These are phyloP conservation scores for Ifrita kowaldi DNA, from an alignment of 2,113 vertebrate genomes.

Conservation along the genomic window DNA sequence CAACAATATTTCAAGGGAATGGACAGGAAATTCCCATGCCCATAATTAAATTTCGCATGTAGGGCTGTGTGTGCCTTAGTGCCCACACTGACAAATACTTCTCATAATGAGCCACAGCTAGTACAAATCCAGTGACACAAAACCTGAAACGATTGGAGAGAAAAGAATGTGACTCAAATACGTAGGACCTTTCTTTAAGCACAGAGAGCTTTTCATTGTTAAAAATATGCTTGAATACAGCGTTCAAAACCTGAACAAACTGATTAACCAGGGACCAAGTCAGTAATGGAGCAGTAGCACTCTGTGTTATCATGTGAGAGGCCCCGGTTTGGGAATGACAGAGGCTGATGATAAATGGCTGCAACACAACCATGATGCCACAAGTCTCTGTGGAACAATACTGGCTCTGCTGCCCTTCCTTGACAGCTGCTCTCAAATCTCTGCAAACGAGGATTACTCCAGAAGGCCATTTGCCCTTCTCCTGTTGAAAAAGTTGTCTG, in stretches of 20 bases:
- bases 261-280: constrained; percentile 54
- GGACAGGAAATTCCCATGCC: constrained; percentile 56
- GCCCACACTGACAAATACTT: constrained; percentile 35
- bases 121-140: constrained; percentile 55
- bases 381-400: constrained; percentile 37
- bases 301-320: constrained; percentile 43
- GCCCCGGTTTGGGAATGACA: constrained; percentile 7
- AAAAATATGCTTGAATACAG: constrained; percentile 59
- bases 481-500: neutral
- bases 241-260: constrained; percentile 65
- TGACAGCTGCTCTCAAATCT: constrained; percentile 18
- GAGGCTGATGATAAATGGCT: constrained; percentile 46
- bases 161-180: constrained; percentile 57
- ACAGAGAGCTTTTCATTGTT: constrained; percentile 58
- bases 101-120: constrained; percentile 51
- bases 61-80: constrained; percentile 25
- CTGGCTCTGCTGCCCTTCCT: neutral
- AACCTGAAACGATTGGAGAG: constrained; percentile 41
- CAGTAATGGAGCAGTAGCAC: neutral
- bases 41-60: constrained; percentile 60
- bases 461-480: neutral
- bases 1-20: constrained; percentile 43
- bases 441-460: neutral
- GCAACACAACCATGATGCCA: constrained; percentile 22
- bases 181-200: constrained; percentile 48